Evolutionary conservation across 53 echinoderm and acorn worm species (phyloP).

Genomic region (Henricia sp.): DNA sequence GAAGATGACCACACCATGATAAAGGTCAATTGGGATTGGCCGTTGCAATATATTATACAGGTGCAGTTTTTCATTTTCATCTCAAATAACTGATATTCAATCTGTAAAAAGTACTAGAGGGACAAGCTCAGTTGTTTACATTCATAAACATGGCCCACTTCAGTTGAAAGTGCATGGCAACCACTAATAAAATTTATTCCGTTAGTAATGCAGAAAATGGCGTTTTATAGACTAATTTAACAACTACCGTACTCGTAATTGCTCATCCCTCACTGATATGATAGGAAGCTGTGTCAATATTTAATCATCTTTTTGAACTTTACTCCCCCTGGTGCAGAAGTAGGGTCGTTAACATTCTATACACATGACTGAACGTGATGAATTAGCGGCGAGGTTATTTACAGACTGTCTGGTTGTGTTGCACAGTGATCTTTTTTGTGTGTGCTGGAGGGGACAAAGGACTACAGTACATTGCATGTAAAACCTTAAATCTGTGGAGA

Average conservation of each 20-base stretch:
- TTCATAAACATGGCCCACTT: no score
- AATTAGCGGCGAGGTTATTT: constrained; percentile 20
- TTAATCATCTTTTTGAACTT: constrained; percentile 44
- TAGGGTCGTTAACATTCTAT: constrained; percentile 25
- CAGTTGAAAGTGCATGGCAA: no score
- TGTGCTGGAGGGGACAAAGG: constrained; percentile 11
- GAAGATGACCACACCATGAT: no score
- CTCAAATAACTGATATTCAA: no score
- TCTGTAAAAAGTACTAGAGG: no score
- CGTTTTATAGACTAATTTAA: constrained; percentile 22
- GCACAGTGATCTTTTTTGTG: background rate
- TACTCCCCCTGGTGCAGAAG: background rate
- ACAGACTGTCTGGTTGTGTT: constrained; percentile 21
- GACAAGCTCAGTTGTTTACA: no score
- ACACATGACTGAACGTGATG: constrained; percentile 40
- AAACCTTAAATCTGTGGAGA: background rate
- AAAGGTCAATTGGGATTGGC: no score
- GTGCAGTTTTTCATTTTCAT: no score
- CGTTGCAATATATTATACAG: no score
- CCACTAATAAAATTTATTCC: background rate
- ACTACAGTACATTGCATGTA: background rate
- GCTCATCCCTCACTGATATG: constrained; percentile 12
- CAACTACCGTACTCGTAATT: background rate
- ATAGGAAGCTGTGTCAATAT: constrained; percentile 48
- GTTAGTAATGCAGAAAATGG: background rate